phyloP scores from a whole-genome alignment of 2,888 invertebrate genomes.

The Gastrophysa polygoni region DNA sequence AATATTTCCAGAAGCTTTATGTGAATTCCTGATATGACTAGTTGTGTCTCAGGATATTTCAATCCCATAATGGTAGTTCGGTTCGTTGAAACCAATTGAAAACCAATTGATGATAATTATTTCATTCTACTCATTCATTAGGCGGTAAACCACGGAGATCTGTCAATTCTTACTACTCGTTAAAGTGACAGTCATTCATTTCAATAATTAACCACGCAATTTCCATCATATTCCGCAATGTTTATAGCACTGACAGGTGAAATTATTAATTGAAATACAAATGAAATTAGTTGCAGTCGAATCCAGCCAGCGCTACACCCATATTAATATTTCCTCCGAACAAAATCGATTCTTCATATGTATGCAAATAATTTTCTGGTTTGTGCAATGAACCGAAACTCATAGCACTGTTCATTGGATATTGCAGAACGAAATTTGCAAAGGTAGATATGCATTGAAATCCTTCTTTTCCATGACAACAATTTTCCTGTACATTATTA shows the following conservation, averaged over 20 bases:
- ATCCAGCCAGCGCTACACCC: neutral
- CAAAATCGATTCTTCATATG: neutral
- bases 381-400: neutral
- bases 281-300: slow-evolving; percentile 14
- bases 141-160: neutral
- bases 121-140: too few species aligned
- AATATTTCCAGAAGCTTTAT: too few species aligned
- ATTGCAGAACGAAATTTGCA: too few species aligned
- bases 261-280: slow-evolving; percentile 6
- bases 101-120: too few species aligned
- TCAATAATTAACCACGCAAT: neutral
- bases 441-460: too few species aligned
- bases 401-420: too few species aligned
- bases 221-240: neutral
- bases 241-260: slow-evolving; percentile 1
- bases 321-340: slow-evolving; percentile 13
- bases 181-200: neutral
- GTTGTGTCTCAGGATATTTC: too few species aligned
- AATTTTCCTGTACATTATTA: too few species aligned
- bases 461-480: too few species aligned
- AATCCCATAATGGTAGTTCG: too few species aligned
- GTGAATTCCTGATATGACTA: too few species aligned
- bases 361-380: slow-evolving; percentile 1
- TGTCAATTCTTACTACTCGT: neutral
- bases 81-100: too few species aligned